These are phyloP conservation scores for Drosophila mayri DNA, from an alignment of 1,140 invertebrate species.

Conservation along the genomic window DNA sequence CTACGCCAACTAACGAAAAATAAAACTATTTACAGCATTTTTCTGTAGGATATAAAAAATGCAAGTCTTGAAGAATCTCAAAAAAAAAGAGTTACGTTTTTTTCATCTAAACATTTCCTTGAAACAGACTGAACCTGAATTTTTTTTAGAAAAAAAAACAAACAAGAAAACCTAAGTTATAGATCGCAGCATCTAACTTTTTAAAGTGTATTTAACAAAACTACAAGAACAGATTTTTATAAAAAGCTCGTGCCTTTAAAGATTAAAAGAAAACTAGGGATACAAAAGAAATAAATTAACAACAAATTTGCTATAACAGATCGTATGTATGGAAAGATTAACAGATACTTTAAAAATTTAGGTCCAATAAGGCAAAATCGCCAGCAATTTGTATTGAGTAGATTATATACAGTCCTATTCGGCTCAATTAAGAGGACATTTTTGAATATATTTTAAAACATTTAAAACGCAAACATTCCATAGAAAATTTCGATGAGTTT, in stretches of 20 bases:
- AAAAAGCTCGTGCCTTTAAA: conserved; percentile 77
- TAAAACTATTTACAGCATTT: conserved; percentile 32
- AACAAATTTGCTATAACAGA: conserved; percentile 51
- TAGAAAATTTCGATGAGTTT: conserved; percentile 7
- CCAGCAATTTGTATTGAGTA: conserved; percentile 44
- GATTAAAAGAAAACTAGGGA: conserved; percentile 68
- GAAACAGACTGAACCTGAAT: conserved; percentile 78
- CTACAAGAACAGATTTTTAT: conserved; percentile 72
- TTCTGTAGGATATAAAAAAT: conserved; percentile 59
- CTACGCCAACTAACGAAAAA: conserved; percentile 38
- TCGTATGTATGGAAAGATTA: conserved; percentile 10
- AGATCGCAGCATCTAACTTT: conserved; percentile 65
- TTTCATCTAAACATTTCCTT: conserved; percentile 80
- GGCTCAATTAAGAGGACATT: neutral
- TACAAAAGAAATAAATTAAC: conserved; percentile 40
- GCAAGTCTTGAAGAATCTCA: conserved; percentile 77
- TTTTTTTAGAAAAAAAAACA: conserved; percentile 55
- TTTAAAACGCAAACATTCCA: neutral
- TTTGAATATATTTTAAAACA: conserved; percentile 1
- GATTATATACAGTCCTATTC: conserved; percentile 14
- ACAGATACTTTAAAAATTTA: conserved; percentile 48
- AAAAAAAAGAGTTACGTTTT: conserved; percentile 68
- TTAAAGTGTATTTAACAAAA: conserved; percentile 60
- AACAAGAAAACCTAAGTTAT: conserved; percentile 37
- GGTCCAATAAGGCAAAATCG: conserved; percentile 49